These are phyloP conservation scores for Gasterosteus aculeatus DNA, from an alignment of 2,113 vertebrate species.

Conservation along the genomic window DNA sequence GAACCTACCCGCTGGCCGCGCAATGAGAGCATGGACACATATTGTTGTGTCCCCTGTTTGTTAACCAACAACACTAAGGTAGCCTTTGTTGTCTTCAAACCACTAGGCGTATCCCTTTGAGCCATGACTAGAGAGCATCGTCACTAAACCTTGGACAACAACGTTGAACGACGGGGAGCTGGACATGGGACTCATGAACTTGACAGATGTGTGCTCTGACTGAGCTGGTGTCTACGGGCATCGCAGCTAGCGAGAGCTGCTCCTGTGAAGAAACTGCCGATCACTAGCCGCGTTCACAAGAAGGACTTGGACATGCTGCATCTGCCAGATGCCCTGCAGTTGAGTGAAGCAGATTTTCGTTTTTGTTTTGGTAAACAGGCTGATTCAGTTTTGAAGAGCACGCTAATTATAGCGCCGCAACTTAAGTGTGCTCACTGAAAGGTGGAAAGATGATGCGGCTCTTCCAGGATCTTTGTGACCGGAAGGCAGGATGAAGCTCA, in stretches of 20 bases:
- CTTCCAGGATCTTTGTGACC: conserved; percentile 13
- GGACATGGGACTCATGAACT: neutral
- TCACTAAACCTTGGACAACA: neutral
- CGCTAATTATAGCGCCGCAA: neutral
- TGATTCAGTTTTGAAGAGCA: neutral
- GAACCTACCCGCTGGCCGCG: neutral
- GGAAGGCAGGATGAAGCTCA: conserved; percentile 23
- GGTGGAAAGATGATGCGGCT: conserved; percentile 11
- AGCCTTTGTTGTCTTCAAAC: neutral
- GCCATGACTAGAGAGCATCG: neutral
- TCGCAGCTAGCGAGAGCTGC: neutral
- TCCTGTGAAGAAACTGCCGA: neutral
- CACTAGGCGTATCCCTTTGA: neutral
- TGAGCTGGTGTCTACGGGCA: neutral
- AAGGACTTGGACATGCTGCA: neutral
- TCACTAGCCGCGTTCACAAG: neutral
- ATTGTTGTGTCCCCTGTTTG: neutral
- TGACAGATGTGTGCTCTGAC: neutral
- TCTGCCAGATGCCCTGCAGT: neutral
- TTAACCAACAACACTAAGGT: neutral
- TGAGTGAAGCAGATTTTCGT: neutral
- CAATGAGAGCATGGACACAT: neutral
- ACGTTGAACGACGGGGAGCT: neutral
- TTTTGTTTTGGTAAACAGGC: conserved; percentile 10
- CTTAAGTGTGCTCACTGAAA: neutral